Evolutionary conservation across 2,888 invertebrate genomes (phyloP).

Genomic region (Lobophora halterata): DNA sequence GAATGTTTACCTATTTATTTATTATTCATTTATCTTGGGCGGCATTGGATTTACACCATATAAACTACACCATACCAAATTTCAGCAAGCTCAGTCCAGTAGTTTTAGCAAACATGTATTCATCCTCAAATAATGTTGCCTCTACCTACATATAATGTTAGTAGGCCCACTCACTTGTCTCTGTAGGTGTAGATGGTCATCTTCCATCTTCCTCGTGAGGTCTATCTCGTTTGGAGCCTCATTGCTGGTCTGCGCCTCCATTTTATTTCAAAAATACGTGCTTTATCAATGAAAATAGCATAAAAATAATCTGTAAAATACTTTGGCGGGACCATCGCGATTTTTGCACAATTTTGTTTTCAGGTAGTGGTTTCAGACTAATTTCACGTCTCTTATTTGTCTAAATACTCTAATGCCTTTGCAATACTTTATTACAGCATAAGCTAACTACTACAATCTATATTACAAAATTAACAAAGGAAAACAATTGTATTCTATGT

Average conservation of each 20-base stretch:
- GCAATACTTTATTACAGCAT: no score
- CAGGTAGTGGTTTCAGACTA: no score
- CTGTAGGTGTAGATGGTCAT: constrained; percentile 64
- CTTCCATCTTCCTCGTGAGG: constrained; percentile 61
- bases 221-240: constrained; percentile 48
- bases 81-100: no score
- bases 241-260: constrained; percentile 29
- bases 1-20: no score
- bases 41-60: no score
- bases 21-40: no score
- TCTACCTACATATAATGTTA: background rate
- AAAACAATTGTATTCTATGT: no score
- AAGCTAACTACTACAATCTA: no score
- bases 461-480: no score
- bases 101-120: background rate
- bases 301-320: constrained; percentile 13
- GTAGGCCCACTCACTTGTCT: constrained; percentile 49
- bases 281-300: constrained; percentile 3
- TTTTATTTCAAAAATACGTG: constrained; percentile 16
- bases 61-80: no score
- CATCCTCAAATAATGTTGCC: background rate
- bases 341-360: background rate
- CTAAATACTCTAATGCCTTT: no score
- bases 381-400: no score
- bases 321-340: constrained; percentile 13